Conservation (phyloP, 2,113 vertebrate genomes). For the Poicephalus meyeri region DNA sequence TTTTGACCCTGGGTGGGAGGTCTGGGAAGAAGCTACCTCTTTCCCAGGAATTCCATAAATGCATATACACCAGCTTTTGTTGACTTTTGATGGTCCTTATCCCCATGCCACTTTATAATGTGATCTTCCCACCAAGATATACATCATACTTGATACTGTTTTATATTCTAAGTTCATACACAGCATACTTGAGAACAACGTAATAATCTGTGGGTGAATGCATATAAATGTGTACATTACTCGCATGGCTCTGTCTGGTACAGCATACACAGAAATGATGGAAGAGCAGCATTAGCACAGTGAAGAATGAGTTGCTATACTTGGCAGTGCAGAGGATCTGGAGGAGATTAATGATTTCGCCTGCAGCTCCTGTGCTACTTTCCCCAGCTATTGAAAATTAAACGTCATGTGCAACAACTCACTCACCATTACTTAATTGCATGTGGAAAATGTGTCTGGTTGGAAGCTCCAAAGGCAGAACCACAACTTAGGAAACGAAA, state of each 20-base stretch:
- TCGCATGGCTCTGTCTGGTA: not conserved
- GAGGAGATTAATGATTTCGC: conserved; percentile 65
- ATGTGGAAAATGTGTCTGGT: conserved; percentile 50
- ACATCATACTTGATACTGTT: not conserved
- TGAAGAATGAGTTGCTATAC: conserved; percentile 68
- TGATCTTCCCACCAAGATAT: not conserved
- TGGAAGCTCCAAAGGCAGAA: conserved; percentile 53
- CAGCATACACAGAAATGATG: conserved; percentile 12
- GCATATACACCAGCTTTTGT: not conserved
- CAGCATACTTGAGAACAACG: not conserved
- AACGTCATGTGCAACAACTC: conserved; percentile 37
- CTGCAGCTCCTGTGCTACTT: conserved; percentile 53
- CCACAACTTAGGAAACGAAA: not conserved
- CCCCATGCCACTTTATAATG: not conserved
- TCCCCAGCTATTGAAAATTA: conserved; percentile 56
- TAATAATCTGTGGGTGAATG: conserved; percentile 45
- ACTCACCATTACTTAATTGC: conserved; percentile 67
- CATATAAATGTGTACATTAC: conserved; percentile 16
- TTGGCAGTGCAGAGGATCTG: conserved; percentile 62
- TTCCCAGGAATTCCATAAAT: not conserved
- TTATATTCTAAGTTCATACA: not conserved
- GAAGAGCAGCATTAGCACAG: conserved; percentile 39
- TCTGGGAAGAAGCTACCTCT: not conserved
- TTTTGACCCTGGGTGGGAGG: not conserved
- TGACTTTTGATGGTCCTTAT: not conserved